phyloP scores from a whole-genome alignment of 2,797 vertebrate genomes.

The Phylloscopus collybita region DNA sequence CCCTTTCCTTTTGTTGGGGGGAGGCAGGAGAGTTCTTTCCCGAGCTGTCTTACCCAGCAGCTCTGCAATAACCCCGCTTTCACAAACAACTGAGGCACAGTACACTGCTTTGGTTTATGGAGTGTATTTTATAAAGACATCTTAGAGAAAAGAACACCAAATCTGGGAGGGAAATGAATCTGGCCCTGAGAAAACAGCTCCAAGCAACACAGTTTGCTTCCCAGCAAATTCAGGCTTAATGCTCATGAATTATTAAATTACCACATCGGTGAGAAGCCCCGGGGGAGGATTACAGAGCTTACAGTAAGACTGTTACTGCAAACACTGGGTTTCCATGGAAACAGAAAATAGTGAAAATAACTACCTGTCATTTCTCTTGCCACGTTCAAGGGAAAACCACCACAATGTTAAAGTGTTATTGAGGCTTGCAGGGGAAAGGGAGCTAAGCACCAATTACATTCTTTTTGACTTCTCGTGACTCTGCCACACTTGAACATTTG shows the following conservation, averaged over 20 bases:
- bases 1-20: not conserved
- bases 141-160: slow-evolving; percentile 29
- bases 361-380: slow-evolving; percentile 43
- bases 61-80: not conserved
- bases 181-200: slow-evolving; percentile 56
- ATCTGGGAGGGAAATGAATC: slow-evolving; percentile 56
- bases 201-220: slow-evolving; percentile 19
- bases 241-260: slow-evolving; percentile 61
- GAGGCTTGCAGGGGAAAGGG: slow-evolving; percentile 14
- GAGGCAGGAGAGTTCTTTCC: not conserved
- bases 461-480: not conserved
- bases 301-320: slow-evolving; percentile 44
- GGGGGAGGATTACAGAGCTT: slow-evolving; percentile 44
- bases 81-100: slow-evolving; percentile 1
- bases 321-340: slow-evolving; percentile 61
- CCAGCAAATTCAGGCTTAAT: slow-evolving; percentile 47
- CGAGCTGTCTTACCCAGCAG: not conserved
- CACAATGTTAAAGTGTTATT: slow-evolving; percentile 10
- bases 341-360: slow-evolving; percentile 66
- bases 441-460: slow-evolving; percentile 11
- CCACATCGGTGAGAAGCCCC: slow-evolving; percentile 30
- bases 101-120: not conserved
- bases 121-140: slow-evolving; percentile 45
- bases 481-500: not conserved
- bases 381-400: slow-evolving; percentile 29